Percentiles rank a stretch among this genome's conserved stretches.
Conservation (phyloP, 2,113 vertebrate genomes). For the Sebastes schlegelii region DNA sequence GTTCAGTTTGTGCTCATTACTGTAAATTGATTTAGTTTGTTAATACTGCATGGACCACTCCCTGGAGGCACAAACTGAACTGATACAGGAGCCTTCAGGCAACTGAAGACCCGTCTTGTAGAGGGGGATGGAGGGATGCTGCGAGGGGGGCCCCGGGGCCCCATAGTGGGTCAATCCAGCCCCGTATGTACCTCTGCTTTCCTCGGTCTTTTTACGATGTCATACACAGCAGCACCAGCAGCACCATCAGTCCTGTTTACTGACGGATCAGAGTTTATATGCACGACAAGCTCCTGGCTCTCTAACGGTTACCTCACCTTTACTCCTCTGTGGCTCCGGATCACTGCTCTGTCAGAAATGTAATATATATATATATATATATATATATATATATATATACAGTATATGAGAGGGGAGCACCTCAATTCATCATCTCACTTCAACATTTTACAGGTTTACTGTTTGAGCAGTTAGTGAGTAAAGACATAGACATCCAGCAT, state of each 20-base stretch:
- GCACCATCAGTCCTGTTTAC: too few relatives aligned
- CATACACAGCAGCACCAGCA: too few relatives aligned
- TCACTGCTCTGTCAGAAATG: slow-evolving; percentile 12
- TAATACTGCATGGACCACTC: background rate
- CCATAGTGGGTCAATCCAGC: too few relatives aligned
- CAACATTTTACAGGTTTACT: background rate
- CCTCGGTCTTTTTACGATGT: too few relatives aligned
- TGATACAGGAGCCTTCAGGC: background rate
- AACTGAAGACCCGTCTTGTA: background rate
- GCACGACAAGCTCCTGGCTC: background rate
- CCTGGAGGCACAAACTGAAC: background rate
- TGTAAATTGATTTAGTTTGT: background rate
- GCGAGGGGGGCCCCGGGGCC: too few relatives aligned
- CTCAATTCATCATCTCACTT: background rate
- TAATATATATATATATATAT: too few relatives aligned
- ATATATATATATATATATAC: too few relatives aligned
- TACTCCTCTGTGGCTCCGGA: background rate
- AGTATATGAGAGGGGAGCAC: background rate
- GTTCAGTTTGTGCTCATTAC: background rate
- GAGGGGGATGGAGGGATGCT: background rate
- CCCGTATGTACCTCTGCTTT: too few relatives aligned
- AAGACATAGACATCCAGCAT: background rate
- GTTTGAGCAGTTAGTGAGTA: background rate
- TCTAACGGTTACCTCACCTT: slow-evolving; percentile 5
- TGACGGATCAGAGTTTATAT: background rate